Percentiles rank a stretch among this genome's conserved stretches.
Evolutionary conservation across 1,140 invertebrate genomes (phyloP).

Genomic region (Penaeus japonicus): DNA sequence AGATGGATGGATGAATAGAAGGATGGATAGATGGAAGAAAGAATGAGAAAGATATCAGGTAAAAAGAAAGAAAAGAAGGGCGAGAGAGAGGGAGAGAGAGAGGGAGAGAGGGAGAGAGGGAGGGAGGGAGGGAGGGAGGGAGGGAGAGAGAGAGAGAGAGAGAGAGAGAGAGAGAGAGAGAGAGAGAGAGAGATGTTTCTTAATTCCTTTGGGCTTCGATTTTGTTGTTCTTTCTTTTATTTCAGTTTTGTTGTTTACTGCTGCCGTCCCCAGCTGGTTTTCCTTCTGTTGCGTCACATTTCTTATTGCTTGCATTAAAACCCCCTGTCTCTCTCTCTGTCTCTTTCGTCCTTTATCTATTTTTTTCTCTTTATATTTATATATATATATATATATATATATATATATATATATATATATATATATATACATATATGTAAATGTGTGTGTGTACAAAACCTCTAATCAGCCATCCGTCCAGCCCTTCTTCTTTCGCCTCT

Average conservation of each 20-base stretch:
- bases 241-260: no score
- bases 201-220: background rate
- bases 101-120: background rate
- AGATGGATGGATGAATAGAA: background rate
- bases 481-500: no score
- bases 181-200: background rate
- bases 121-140: background rate
- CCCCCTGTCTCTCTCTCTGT: background rate
- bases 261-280: no score
- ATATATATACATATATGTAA: no score
- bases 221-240: background rate
- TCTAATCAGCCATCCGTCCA: no score
- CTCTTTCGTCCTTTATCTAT: no score
- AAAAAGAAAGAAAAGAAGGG: background rate
- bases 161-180: slow-evolving; percentile 4
- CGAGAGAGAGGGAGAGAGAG: background rate
- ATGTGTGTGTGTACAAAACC: no score
- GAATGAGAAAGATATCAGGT: background rate
- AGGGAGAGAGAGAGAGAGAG: slow-evolving; percentile 40
- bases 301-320: no score
- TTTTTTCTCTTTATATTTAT: no score
- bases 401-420: no score
- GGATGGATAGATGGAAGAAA: background rate
- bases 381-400: no score
- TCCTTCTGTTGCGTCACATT: no score